Evolutionary conservation across 53 echinoderm and acorn worm species (phyloP), one percentile per base, ranked within the genome.

Genomic region (Crossaster papposus): DNA sequence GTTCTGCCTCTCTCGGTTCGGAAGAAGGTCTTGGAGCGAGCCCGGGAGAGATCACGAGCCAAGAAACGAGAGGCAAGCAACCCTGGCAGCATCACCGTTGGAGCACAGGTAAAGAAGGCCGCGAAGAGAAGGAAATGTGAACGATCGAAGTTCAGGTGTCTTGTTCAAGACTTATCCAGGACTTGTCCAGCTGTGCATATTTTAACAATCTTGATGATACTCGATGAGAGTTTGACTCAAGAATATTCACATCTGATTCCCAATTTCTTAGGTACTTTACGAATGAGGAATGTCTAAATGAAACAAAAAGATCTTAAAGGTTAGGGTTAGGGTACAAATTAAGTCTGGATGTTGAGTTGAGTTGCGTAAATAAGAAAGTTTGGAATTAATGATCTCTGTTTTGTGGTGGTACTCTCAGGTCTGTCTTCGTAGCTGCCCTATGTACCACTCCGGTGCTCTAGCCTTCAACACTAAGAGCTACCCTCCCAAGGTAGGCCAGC

Each of bases 391-490:
- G 44, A 44, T 44, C 44, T 44, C 44, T 4, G 23, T 83, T 64
- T 32, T 28, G 5, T 10, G 24, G 28, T 28, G 0, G 24, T 2
- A n/a, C 28, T 26, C 11, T 68, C 73, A 97, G 97, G 99, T 99
- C 14, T 99, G 99, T 64, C 78, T 99, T 35, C 90, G 94, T 17
- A 99, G 99, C 90, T 96, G 95, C 75, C 99, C 99, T 0, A 93
- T 99, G 96, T 99, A 96, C 71, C 99, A 99, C 79, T 78, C 93
- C 36, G 99, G 99, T 24, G 99, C 99, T 38, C 87, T 99, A 36
- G 99, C 96, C 75, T 96, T 99, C 90, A 99, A 94, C 82, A 94
- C 95, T 4, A 93, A 94, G 75, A 92, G 99, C 62, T 92, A 94
- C 65, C 96, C 93, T 33, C 96, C 99, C 14, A 94, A 93, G 33